A percentile compares a stretch with the other conserved stretches of the same genome.
These are phyloP conservation scores for Teleogryllus occipitalis DNA, from an alignment of 1,140 invertebrate species.

Conservation along the genomic window DNA sequence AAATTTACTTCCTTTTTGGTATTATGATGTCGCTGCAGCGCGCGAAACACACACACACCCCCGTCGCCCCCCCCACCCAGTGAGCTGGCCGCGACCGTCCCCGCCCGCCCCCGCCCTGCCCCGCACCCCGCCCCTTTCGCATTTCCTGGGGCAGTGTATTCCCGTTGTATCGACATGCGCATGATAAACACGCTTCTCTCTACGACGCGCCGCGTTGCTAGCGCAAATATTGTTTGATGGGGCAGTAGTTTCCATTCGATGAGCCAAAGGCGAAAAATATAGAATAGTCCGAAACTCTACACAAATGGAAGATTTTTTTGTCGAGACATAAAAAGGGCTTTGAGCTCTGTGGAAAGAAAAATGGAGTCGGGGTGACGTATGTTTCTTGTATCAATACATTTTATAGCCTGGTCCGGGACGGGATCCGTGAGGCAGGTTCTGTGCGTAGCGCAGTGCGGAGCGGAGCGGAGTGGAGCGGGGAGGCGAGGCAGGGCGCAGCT, in stretches of 20 bases:
- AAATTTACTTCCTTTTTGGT: too few species aligned
- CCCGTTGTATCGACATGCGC: neutral
- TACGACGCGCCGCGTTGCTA: neutral
- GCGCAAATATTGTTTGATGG: slow-evolving; percentile 4
- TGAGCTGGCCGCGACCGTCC: too few species aligned
- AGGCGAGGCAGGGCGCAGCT: too few species aligned
- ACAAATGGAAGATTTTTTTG: neutral
- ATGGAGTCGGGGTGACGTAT: neutral
- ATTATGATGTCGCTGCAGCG: too few species aligned
- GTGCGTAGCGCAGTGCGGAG: too few species aligned
- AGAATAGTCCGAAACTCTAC: neutral
- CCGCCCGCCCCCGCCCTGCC: too few species aligned
- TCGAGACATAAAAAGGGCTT: neutral
- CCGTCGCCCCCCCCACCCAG: too few species aligned
- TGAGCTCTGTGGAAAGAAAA: neutral
- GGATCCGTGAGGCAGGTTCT: too few species aligned
- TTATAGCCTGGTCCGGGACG: neutral
- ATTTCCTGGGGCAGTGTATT: slow-evolving; percentile 3
- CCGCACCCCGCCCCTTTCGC: neutral
- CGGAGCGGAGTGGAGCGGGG: too few species aligned
- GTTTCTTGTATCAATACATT: neutral
- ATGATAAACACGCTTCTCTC: neutral
- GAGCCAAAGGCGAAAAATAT: neutral
- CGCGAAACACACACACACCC: too few species aligned
- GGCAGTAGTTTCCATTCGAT: neutral